These are phyloP conservation scores for Melanchra persicariae DNA, from an alignment of 2,888 invertebrate species.

Conservation along the genomic window DNA sequence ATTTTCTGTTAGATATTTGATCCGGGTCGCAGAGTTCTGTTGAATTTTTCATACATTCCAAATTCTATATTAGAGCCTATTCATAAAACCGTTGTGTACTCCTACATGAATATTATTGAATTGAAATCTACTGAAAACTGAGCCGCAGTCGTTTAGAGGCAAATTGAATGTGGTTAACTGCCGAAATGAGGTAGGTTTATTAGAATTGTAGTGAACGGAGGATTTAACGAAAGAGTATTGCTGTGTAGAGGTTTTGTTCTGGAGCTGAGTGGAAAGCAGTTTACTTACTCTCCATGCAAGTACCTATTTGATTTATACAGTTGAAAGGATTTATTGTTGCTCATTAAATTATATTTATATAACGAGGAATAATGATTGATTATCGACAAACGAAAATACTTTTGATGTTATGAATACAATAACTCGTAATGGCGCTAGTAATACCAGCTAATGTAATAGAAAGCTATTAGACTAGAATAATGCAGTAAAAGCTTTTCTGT, in stretches of 20 bases:
- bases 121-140: conserved; percentile 41
- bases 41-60: conserved; percentile 44
- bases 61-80: conserved; percentile 41
- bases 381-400: not conserved
- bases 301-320: not conserved
- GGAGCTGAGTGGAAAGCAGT: not conserved
- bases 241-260: not conserved
- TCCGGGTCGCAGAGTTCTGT: conserved; percentile 19
- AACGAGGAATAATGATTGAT: not conserved
- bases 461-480: conserved; percentile 22
- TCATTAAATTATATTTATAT: conserved; percentile 4
- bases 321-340: not conserved
- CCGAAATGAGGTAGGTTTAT: conserved; percentile 9
- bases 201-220: not conserved
- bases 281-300: too few species aligned
- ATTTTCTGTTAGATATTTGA: conserved; percentile 46
- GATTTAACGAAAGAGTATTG: conserved; percentile 14
- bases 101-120: conserved; percentile 33
- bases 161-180: conserved; percentile 20
- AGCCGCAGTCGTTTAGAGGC: conserved; percentile 14
- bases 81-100: conserved; percentile 28
- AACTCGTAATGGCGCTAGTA: not conserved
- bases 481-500: conserved; percentile 8
- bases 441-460: conserved; percentile 2
- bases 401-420: not conserved